phyloP scores from a whole-genome alignment of 2,113 vertebrate species.

The Eulacestoma nigropectus region DNA sequence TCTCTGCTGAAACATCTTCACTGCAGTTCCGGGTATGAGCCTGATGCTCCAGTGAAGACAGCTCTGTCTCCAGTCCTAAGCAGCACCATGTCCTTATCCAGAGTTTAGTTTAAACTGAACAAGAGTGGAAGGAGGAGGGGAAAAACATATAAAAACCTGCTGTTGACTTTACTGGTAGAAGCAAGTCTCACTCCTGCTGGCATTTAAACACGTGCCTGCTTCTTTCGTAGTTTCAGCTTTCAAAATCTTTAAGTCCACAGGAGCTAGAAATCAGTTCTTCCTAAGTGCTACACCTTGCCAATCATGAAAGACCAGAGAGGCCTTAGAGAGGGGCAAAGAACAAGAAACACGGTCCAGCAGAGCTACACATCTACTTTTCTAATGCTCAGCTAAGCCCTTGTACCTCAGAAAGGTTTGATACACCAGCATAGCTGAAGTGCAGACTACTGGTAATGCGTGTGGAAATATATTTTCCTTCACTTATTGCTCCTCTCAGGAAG shows the following conservation, averaged over 20 bases:
- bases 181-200: background rate
- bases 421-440: background rate
- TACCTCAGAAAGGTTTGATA: background rate
- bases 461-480: background rate
- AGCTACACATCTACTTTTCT: background rate
- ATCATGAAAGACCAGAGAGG: background rate
- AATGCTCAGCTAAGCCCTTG: background rate
- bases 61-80: background rate
- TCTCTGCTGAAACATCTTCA: background rate
- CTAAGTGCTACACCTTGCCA: background rate
- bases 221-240: background rate
- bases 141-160: background rate
- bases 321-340: background rate
- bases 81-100: background rate
- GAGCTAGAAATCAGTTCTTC: background rate
- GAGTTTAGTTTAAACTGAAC: background rate
- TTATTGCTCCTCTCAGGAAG: background rate
- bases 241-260: background rate
- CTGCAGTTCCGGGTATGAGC: rapidly evolving
- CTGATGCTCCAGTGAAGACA: background rate
- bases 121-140: background rate
- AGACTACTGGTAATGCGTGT: background rate
- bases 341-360: background rate
- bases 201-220: background rate
- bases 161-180: background rate